phyloP scores from a whole-genome alignment of 1,140 invertebrate genomes.

The Heterodera schachtii region DNA sequence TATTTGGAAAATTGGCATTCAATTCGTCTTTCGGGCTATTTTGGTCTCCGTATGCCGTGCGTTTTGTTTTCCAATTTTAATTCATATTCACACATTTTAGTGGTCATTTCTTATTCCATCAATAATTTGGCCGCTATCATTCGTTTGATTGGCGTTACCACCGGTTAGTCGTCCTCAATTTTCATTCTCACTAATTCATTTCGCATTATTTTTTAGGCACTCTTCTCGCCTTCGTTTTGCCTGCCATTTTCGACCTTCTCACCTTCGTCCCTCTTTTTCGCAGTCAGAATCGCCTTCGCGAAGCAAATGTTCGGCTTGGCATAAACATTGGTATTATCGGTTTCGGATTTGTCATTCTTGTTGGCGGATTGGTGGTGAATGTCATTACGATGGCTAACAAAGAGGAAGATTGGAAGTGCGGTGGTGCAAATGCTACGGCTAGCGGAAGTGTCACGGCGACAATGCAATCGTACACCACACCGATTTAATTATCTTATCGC shows the following conservation, averaged over 20 bases:
- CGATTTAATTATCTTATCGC: too few relatives aligned
- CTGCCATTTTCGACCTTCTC: constrained; percentile 50
- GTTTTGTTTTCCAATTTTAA: not conserved
- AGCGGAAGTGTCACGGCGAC: too few relatives aligned
- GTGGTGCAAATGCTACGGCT: too few relatives aligned
- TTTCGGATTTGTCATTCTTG: constrained; percentile 56
- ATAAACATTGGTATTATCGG: constrained; percentile 41
- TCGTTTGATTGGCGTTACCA: constrained; percentile 55
- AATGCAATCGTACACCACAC: too few relatives aligned
- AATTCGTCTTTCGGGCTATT: constrained; percentile 9
- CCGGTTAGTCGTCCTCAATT: constrained; percentile 1
- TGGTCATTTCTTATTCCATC: constrained; percentile 49
- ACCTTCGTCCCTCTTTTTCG: constrained; percentile 42
- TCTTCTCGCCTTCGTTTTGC: constrained; percentile 56
- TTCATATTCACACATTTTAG: constrained; percentile 32
- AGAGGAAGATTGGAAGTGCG: too few relatives aligned
- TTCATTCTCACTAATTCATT: not conserved
- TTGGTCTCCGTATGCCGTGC: constrained; percentile 23
- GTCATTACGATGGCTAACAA: constrained; percentile 34
- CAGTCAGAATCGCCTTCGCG: not conserved
- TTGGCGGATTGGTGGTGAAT: constrained; percentile 56
- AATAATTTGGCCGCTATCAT: constrained; percentile 57
- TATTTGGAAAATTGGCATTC: not conserved
- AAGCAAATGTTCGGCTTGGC: not conserved
- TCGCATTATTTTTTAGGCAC: constrained; percentile 39